Evolutionary conservation across 2,888 invertebrate genomes (phyloP), one percentile per base, ranked within the genome.

Genomic region (Amiota communis): DNA sequence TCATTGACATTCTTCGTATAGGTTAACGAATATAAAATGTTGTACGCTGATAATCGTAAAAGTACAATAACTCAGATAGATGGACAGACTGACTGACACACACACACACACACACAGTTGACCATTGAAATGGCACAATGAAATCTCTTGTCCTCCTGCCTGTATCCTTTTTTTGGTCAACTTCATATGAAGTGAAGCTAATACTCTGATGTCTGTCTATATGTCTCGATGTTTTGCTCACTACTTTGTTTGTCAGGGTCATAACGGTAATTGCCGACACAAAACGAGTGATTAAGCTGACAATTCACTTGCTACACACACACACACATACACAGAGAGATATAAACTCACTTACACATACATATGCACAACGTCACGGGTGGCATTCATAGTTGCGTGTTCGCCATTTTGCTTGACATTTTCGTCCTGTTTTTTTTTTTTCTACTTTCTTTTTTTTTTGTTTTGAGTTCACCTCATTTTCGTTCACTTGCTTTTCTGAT

Each of bases 241-340:
- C 4, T 71, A 47, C 20, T 65, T 17, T 36, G 36, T 36, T 65
- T 65, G 72, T 67, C 53, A 77, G 79, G 78, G 79, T 79, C 77
- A 79, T 81, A 82, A 81, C 76, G 74, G 84, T 85, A 85, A 85
- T 85, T 85, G 85, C 77, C 79, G 81, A 81, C 81, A 85, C 81
- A 85, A 86, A 86, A 83, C 87, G 86, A 86, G 87, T 86, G 87
- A 85, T 83, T 82, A 82, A 83, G 79, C 79, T 84, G 78, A 83
- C 81, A 85, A 79, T 76, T 74, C 74, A 72, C 72, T 53, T 53
- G 67, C 15, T 68, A 59, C 59, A 20, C 20, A 59, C 9, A 13
- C 53, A 53, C 53, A 53, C 53, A 53, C 11, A 23, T 23, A 1
- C 23, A 23, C 36, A 36, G 4, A 36, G 4, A 36, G 8, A 36